phyloP scores from a whole-genome alignment of 2,113 vertebrate genomes.

The Okapia johnstoni region DNA sequence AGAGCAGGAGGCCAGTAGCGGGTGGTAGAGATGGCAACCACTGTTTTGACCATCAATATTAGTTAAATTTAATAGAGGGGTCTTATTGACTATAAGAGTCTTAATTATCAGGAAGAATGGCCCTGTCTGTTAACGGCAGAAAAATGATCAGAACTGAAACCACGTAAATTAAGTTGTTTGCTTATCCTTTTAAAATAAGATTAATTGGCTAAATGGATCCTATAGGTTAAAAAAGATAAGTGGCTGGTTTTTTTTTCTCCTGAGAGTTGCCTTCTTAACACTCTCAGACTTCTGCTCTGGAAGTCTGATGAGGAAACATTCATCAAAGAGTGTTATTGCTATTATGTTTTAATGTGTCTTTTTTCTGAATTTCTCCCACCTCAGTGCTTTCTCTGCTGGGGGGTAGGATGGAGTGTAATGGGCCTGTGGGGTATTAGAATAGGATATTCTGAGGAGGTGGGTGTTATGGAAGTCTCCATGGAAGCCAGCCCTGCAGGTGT shows the following conservation, averaged over 20 bases:
- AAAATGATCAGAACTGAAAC: constrained; percentile 52
- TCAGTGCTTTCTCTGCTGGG: neutral
- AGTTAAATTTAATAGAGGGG: constrained; percentile 12
- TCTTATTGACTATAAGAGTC: constrained; percentile 11
- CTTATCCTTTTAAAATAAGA: constrained; percentile 25
- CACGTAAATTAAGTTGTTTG: neutral
- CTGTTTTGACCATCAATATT: neutral
- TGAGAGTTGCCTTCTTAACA: neutral
- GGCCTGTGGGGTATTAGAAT: no score
- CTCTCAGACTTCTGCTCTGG: neutral
- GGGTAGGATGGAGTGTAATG: neutral
- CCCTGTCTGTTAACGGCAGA: constrained; percentile 53
- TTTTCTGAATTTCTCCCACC: neutral
- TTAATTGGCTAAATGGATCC: constrained; percentile 26
- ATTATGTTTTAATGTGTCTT: neutral
- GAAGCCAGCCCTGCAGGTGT: neutral
- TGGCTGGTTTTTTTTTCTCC: neutral
- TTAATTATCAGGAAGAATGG: constrained; percentile 58
- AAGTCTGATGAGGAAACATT: neutral
- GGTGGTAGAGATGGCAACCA: fast-evolving
- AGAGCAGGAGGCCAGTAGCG: fast-evolving
- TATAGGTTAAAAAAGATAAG: neutral
- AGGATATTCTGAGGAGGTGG: neutral
- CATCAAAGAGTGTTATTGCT: neutral
- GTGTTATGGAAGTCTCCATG: fast-evolving